These are phyloP conservation scores for Malurus melanocephalus DNA, from an alignment of 2,113 vertebrate genomes.

Conservation along the genomic window DNA sequence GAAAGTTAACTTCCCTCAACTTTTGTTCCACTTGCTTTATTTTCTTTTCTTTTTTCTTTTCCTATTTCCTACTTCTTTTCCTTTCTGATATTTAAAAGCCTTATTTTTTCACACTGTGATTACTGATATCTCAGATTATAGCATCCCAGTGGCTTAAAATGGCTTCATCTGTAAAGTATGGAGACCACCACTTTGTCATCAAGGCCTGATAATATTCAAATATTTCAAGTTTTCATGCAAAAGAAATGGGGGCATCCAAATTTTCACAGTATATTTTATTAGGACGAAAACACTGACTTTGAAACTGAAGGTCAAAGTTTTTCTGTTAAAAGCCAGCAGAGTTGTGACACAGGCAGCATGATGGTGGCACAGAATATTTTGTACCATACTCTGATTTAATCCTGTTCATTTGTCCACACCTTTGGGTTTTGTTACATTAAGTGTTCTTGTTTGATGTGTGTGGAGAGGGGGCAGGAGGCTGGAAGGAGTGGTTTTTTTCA, in stretches of 20 bases:
- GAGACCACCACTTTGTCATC: not conserved
- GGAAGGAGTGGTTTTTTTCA: not conserved
- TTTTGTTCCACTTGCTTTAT: not conserved
- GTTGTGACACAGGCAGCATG: not conserved
- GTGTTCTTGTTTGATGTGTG: not conserved
- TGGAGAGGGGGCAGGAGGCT: not conserved
- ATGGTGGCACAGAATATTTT: not conserved
- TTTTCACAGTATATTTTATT: not conserved
- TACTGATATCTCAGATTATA: not conserved
- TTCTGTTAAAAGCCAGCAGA: not conserved
- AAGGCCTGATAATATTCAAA: not conserved
- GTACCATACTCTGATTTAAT: not conserved
- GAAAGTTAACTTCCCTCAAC: conserved; percentile 14
- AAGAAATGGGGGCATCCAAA: not conserved
- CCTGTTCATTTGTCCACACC: not conserved
- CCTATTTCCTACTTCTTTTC: not conserved
- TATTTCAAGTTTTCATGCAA: not conserved
- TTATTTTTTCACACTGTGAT: not conserved
- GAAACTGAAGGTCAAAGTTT: not conserved
- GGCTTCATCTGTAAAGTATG: not conserved
- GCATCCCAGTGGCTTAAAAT: not conserved
- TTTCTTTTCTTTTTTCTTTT: too few species aligned
- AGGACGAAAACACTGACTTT: not conserved
- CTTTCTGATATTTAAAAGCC: not conserved
- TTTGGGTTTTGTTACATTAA: not conserved